Base-by-base conservation (phyloP, 2,888 invertebrate species). In the Cetonia aurata region DNA sequence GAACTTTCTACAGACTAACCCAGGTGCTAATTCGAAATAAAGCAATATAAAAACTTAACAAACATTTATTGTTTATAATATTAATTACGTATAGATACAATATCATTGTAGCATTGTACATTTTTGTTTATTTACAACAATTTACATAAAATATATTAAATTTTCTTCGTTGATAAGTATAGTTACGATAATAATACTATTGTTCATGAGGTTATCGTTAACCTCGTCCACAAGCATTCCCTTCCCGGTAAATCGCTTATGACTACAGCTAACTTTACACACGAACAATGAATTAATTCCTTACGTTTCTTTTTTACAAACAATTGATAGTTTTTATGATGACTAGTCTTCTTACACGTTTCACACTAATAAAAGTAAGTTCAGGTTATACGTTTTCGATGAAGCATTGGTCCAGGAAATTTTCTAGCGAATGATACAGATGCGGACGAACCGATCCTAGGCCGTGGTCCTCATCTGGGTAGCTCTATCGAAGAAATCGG, bases 401-500 rank as follows among this genome's bases (percentile, higher is more conserved):
- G 77, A 88, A 89, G 79, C 90, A 90, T 75, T 88, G 87, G 75
- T 88, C 86, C 68, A 95, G 88, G 87, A 96, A 98, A 80, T 92
- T 90, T 83, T 96, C 95, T 80, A 98, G 85, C 0, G 93, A 93
- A 83, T 96, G 95, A 83, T 96, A 97, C 33, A 98, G 87, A 86
- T 98, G 98, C 9, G 92, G 92, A 73, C 94, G 88, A 1, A 96
- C 94, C 42, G 92, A 92, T 6, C 88, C 86, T 72, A 98, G 86
- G n/a, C 92, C 91, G 81, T 98, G 98, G 80, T 95, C 94, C 86
- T 97, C 96, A 82, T 98, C 98, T 0, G 97, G 93, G 84, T 98
- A 98, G 74, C 93, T 93, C 96, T 97, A 88, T 70, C 86, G 86
- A 76, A 80, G 74, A 77, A 75, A 62, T 66, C 17, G 50, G 19